Base-by-base conservation (phyloP, 1,140 invertebrate genomes). In the Lordiphosa clarofinis region DNA sequence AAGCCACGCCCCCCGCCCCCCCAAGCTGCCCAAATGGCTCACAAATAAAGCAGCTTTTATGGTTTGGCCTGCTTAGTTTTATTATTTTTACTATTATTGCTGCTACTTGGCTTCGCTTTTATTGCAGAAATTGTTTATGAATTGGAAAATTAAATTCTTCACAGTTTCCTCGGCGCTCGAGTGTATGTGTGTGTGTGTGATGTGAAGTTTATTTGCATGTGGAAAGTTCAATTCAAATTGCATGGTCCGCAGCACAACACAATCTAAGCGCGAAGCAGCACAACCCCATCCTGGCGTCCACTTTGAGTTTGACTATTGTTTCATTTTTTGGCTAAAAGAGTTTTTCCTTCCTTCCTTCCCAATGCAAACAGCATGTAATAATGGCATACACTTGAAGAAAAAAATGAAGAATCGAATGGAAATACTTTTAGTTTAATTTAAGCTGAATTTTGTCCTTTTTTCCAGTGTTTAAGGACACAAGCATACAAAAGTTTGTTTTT, bases 61-160 rank as follows among this genome's bases (percentile, higher is more conserved):
- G 36, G 56, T 59, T 63, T 70, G 53, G 56, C 48, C 48, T 57
- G 53, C 48, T 66, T 70, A 55, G 59, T 60, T 73, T 61, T 61
- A 48, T 67, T 74, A 55, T 70, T 79, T 63, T 67, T 61, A 74
- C 65, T 74, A 69, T 71, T 79, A 79, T 79, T 81, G 56, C 71
- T 62, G 69, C 63, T 75, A 71, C 75, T 82, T 81, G 59, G 65
- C 37, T 49, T 55, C 61, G 39, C 47, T 75, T 81, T 79, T 79
- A 79, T 75, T 81, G 66, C 75, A 39, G 40, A 75, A 79, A 82
- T 79, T 79, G 75, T 82, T 79, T 79, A 79, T 81, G 75, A 79
- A 79, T 79, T 79, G 75, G 75, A 71, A 79, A 79, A 79, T 79
- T 79, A 79, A 79, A 79, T 74, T 74, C 73, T 60, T 67, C 54